Percentiles rank a stretch among this genome's conserved stretches.
phyloP scores from a whole-genome alignment of 2,888 invertebrate genomes.

The Marronus borbonicus region DNA sequence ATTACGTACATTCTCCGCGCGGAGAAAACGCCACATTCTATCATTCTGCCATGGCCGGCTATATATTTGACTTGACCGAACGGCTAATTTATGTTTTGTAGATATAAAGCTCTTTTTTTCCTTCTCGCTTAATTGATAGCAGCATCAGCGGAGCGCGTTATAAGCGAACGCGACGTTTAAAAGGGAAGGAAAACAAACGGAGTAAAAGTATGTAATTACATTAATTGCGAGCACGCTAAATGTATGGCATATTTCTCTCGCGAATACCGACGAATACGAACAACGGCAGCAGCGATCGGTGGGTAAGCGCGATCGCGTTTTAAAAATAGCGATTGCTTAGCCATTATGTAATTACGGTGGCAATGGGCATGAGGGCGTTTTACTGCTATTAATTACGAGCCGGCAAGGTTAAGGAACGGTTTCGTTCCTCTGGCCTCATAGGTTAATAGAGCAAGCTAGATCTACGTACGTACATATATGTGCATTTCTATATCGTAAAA shows the following conservation, averaged over 20 bases:
- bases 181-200: conserved; percentile 22
- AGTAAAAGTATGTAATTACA: conserved; percentile 44
- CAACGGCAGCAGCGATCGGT: background rate
- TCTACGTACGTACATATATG: background rate
- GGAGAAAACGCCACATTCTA: conserved; percentile 5
- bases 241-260: conserved; percentile 39
- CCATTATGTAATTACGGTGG: conserved; percentile 49
- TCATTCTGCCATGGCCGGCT: background rate
- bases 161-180: background rate
- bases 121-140: conserved; percentile 19
- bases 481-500: background rate
- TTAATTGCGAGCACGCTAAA: conserved; percentile 45
- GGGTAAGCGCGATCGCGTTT: conserved; percentile 39
- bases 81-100: conserved; percentile 13
- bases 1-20: background rate
- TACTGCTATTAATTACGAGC: conserved; percentile 43
- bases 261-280: background rate
- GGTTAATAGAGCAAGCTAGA: conserved; percentile 44
- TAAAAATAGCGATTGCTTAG: conserved; percentile 47
- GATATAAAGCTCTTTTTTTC: too few species aligned
- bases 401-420: conserved; percentile 45
- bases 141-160: conserved; percentile 18
- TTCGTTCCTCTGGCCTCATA: conserved; percentile 29
- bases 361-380: conserved; percentile 41
- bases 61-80: conserved; percentile 16